Percentiles rank a stretch among this genome's conserved stretches.
These are phyloP conservation scores for Manduca sexta DNA, from an alignment of 1,140 invertebrate genomes.

Conservation along the genomic window DNA sequence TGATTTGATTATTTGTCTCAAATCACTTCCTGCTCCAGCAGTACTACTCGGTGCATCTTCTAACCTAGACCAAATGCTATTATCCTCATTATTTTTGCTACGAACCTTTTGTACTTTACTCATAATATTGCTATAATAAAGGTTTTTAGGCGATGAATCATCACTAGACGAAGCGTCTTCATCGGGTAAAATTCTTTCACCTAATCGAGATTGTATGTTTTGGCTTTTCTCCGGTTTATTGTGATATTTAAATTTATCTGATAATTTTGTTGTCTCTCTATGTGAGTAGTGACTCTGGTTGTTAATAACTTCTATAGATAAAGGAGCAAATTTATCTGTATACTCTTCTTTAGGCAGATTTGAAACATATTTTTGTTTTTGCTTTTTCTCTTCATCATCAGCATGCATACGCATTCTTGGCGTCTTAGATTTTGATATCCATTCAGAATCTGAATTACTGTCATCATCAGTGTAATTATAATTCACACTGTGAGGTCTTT, in stretches of 20 bases:
- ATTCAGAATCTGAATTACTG: slow-evolving; percentile 68
- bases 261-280: slow-evolving; percentile 38
- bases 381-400: slow-evolving; percentile 86
- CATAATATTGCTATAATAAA: slow-evolving; percentile 43
- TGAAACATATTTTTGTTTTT: slow-evolving; percentile 49
- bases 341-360: slow-evolving; percentile 36
- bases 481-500: slow-evolving; percentile 29
- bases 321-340: slow-evolving; percentile 43
- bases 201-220: slow-evolving; percentile 48
- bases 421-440: slow-evolving; percentile 77
- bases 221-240: slow-evolving; percentile 15
- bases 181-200: slow-evolving; percentile 32
- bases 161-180: slow-evolving; percentile 33
- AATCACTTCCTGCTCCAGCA: slow-evolving; percentile 30
- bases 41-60: slow-evolving; percentile 42
- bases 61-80: slow-evolving; percentile 75
- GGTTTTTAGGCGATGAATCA: slow-evolving; percentile 35
- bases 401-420: slow-evolving; percentile 89
- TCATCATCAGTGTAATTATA: slow-evolving; percentile 46
- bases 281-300: slow-evolving; percentile 35
- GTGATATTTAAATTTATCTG: slow-evolving; percentile 49
- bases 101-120: slow-evolving; percentile 59
- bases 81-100: slow-evolving; percentile 25
- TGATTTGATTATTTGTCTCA: slow-evolving; percentile 54
- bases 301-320: slow-evolving; percentile 60